Conservation (phyloP, 2,888 invertebrate species). For the Unio pictorum region DNA sequence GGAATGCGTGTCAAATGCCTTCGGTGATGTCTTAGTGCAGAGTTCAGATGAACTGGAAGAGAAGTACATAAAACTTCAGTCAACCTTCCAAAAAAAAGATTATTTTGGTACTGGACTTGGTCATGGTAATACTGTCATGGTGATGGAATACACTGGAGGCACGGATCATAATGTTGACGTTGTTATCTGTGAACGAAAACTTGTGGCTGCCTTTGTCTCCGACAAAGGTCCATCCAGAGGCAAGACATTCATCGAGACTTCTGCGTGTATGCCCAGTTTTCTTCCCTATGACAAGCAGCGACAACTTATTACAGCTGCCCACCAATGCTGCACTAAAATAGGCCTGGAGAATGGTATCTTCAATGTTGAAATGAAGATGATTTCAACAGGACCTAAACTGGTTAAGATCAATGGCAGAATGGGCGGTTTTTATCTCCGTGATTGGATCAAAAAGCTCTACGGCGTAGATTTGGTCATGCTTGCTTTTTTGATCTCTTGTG, state of each 20-base stretch:
- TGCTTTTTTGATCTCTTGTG: constrained; percentile 26
- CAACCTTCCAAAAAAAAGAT: constrained; percentile 23
- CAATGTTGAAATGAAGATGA: constrained; percentile 52
- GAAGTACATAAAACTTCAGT: constrained; percentile 22
- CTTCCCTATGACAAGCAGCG: constrained; percentile 33
- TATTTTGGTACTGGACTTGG: constrained; percentile 48
- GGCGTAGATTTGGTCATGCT: constrained; percentile 26
- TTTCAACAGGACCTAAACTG: constrained; percentile 46
- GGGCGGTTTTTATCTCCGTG: constrained; percentile 47
- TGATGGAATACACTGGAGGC: constrained; percentile 42
- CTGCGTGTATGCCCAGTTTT: constrained; percentile 42
- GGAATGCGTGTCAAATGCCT: constrained; percentile 51
- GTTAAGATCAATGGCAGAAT: constrained; percentile 52
- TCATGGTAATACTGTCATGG: constrained; percentile 37
- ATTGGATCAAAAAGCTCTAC: constrained; percentile 43
- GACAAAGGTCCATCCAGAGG: constrained; percentile 51
- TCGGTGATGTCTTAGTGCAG: constrained; percentile 44
- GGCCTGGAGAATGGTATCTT: constrained; percentile 44
- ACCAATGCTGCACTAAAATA: constrained; percentile 44
- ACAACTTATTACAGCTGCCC: constrained; percentile 37
- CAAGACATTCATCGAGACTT: constrained; percentile 33
- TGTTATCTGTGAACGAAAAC: constrained; percentile 41
- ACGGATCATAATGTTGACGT: constrained; percentile 56
- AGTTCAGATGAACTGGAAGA: constrained; percentile 23
- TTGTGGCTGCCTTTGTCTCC: constrained; percentile 49